Evolutionary conservation across 2,113 vertebrate species (phyloP).

Genomic region (Hyla sarda): DNA sequence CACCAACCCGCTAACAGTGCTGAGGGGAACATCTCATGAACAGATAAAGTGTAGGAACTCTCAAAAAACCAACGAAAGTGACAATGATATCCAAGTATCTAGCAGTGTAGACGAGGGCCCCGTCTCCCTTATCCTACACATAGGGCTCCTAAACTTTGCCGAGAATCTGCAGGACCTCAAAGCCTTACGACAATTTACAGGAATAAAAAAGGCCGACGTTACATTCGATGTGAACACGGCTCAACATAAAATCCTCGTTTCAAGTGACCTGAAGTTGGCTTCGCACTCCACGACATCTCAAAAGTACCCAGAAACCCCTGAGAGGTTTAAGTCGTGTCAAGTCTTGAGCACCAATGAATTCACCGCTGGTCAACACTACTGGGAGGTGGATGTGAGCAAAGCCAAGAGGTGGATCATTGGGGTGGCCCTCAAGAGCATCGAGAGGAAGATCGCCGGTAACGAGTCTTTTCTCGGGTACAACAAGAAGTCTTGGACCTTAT

Average conservation of each 20-base stretch:
- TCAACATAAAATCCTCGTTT: slow-evolving; percentile 29
- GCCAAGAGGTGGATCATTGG: slow-evolving; percentile 45
- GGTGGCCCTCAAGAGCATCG: slow-evolving; percentile 42
- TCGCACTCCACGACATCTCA: slow-evolving; percentile 14
- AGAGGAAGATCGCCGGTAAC: slow-evolving; percentile 21
- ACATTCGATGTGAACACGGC: slow-evolving; percentile 33
- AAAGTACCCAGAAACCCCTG: slow-evolving; percentile 12
- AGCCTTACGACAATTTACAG: not conserved
- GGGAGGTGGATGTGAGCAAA: slow-evolving; percentile 50
- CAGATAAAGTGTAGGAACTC: not conserved
- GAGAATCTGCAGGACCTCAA: slow-evolving; percentile 1
- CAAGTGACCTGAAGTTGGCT: slow-evolving; percentile 22
- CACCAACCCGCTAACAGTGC: not conserved
- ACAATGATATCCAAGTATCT: not conserved
- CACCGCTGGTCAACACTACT: slow-evolving; percentile 44
- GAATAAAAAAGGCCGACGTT: not conserved
- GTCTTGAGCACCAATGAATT: slow-evolving; percentile 28
- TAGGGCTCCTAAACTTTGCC: slow-evolving; percentile 26
- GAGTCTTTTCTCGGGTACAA: slow-evolving; percentile 50
- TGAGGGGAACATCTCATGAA: not conserved
- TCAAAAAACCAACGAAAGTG: not conserved
- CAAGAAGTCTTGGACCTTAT: slow-evolving; percentile 49
- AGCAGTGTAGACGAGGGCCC: not conserved
- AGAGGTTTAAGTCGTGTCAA: slow-evolving; percentile 49
- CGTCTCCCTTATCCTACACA: slow-evolving; percentile 28